These are phyloP conservation scores for Tympanuchus pallidicinctus DNA, from an alignment of 2,113 vertebrate genomes.

Conservation along the genomic window DNA sequence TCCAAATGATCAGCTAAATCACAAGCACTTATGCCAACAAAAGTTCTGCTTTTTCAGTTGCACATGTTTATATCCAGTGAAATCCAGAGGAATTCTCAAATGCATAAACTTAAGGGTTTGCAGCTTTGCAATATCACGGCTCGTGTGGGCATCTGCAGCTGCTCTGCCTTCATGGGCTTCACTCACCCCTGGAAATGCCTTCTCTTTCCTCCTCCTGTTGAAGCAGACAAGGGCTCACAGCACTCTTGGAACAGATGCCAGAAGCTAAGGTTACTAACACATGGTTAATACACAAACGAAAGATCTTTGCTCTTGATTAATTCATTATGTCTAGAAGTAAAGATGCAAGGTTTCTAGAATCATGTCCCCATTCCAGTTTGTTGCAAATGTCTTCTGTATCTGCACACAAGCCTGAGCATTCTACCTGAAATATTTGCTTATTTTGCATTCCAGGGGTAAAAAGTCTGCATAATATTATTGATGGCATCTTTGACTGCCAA, in stretches of 20 bases:
- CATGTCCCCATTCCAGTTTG: background rate
- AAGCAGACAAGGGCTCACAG: background rate
- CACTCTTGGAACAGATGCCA: background rate
- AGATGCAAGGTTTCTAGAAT: background rate
- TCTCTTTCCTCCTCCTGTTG: background rate
- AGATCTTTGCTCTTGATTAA: background rate
- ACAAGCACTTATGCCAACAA: background rate
- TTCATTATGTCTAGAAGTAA: background rate
- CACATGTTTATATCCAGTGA: background rate
- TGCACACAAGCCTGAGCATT: background rate
- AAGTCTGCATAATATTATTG: slow-evolving; percentile 33
- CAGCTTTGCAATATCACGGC: background rate
- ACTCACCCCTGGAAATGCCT: background rate
- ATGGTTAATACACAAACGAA: background rate
- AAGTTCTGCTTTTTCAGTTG: background rate
- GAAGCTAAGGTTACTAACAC: background rate
- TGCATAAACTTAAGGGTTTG: background rate
- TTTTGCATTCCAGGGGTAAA: background rate
- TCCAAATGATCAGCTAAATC: background rate
- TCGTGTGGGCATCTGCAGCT: background rate
- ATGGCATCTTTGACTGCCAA: slow-evolving; percentile 26
- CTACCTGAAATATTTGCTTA: slow-evolving; percentile 59
- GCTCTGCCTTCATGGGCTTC: background rate
- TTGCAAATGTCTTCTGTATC: background rate
- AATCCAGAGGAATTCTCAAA: background rate